These are phyloP conservation scores for Martes martes DNA, from an alignment of 2,113 vertebrate genomes.

Conservation along the genomic window DNA sequence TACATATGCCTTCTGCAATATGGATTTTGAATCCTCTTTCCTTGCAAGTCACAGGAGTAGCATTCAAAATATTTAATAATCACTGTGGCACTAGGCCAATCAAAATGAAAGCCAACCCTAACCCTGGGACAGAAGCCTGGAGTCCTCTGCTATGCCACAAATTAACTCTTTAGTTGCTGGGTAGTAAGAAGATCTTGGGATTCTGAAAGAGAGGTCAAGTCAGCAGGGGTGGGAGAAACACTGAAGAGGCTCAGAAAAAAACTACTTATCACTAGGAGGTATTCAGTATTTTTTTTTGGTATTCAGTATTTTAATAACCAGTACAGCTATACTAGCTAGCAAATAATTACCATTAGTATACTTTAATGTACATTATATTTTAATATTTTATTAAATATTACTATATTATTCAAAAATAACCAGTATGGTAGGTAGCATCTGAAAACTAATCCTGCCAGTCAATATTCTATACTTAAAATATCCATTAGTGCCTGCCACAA, in stretches of 20 bases:
- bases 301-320: slow-evolving; percentile 28
- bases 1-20: background rate
- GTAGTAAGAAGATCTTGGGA: background rate
- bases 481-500: background rate
- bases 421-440: background rate
- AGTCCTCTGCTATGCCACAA: background rate
- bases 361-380: background rate
- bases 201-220: background rate
- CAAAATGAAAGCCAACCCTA: background rate
- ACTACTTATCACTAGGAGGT: background rate
- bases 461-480: background rate
- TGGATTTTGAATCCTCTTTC: slow-evolving; percentile 9
- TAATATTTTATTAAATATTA: background rate
- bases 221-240: background rate
- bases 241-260: background rate
- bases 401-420: slow-evolving; percentile 8
- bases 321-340: background rate
- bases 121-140: background rate
- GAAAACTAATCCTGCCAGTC: slow-evolving; percentile 24
- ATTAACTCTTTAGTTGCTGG: background rate
- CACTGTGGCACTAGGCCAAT: background rate
- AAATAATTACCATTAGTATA: background rate
- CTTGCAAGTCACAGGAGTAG: background rate
- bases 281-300: background rate
- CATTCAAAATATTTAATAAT: slow-evolving; percentile 29